These are phyloP conservation scores for Rhombomys opimus DNA, from an alignment of 2,113 vertebrate species.

Conservation along the genomic window DNA sequence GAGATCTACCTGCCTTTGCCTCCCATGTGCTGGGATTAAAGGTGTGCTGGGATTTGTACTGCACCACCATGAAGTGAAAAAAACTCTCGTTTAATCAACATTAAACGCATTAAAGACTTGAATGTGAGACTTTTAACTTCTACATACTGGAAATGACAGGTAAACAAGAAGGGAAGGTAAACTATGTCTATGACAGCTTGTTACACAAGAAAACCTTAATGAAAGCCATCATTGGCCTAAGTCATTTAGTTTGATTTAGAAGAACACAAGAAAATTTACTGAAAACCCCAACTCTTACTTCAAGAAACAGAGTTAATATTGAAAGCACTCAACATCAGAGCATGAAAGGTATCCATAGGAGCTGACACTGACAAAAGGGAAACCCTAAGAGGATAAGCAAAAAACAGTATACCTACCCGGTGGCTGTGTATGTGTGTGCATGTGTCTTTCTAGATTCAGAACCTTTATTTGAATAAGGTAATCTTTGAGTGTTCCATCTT, in stretches of 20 bases:
- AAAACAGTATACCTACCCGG: background rate
- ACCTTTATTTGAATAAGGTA: conserved; percentile 2
- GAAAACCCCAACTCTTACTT: background rate
- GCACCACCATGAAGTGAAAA: no score
- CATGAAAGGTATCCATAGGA: conserved; percentile 22
- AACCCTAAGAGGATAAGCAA: background rate
- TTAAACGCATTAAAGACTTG: background rate
- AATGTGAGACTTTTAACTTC: background rate
- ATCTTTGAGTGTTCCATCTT: background rate
- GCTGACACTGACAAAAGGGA: background rate
- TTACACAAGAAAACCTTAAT: background rate
- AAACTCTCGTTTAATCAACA: background rate
- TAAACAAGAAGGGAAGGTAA: background rate
- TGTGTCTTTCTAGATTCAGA: background rate
- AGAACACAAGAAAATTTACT: background rate
- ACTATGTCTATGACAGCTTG: background rate
- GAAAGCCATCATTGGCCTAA: background rate
- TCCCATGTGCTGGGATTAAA: no score
- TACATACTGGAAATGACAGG: background rate
- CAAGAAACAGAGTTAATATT: background rate
- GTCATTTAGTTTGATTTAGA: background rate
- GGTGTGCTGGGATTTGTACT: no score
- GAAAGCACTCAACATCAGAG: background rate
- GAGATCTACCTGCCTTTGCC: no score
- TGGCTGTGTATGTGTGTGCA: no score